Evolutionary conservation across 2,888 invertebrate species (phyloP), one percentile per base, ranked within the genome.

Genomic region (Tetrapedia diversipes): DNA sequence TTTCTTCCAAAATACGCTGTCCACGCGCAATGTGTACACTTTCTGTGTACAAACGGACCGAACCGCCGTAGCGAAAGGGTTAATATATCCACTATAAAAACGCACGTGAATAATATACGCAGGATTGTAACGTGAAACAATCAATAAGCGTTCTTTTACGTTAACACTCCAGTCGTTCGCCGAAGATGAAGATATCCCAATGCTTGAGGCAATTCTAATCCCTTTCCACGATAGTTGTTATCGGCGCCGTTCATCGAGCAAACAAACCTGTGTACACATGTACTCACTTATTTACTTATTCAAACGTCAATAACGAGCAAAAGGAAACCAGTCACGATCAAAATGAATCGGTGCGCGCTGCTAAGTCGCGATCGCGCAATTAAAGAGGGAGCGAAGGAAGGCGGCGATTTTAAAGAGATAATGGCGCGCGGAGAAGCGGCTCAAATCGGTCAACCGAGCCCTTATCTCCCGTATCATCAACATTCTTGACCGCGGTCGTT

Each of bases 381-480:
- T 77, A 79, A 73, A 56, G 41, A 63, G 51, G 51, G 39, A 60
- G 65, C 14, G 24, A 45, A 64, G 32, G 64, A 67, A 56, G 60
- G 64, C 51, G 41, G 22, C 59, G 70, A 79, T 74, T 75, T 53
- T 41, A 14, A 63, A 64, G 75, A 80, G 75, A 80, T 71, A 75
- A 54, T 24, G n/a, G n/a, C n/a, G n/a, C n/a, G 47, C 51, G 51
- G 32, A 37, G 43, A 57, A 34, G 27, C 29, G 53, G 32, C 45
- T 32, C 29, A 41, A 39, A 47, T 56, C 53, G 43, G 53, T 45
- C 19, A 45, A 47, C 61, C 66, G 41, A 78, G 73, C 76, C 43
- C 41, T 84, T 84, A 76, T 84, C 82, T 56, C 43, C n/a, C 43
- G 72, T 72, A 69, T 73, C 80, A 84, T 84, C 78, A 72, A 73